Evolutionary conservation across 2,888 invertebrate species (phyloP), one percentile per base, ranked within the genome.

Genomic region (Chouioia cunea): DNA sequence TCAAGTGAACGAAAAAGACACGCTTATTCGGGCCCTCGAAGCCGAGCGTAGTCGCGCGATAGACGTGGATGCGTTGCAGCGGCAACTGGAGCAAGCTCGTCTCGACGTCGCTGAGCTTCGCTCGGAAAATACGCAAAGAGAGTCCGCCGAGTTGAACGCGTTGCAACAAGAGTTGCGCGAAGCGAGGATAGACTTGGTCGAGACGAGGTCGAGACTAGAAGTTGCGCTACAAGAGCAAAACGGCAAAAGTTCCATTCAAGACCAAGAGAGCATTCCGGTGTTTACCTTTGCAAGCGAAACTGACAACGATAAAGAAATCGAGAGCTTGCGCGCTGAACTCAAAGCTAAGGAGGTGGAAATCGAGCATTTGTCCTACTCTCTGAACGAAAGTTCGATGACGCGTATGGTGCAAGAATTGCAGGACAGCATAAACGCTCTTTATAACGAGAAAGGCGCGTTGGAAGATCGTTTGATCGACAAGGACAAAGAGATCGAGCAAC

Each of bases 331-430:
- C 20, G 71, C 69, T 1, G 75, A 81, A 48, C 59, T 83, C 14
- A 91, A 92, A 79, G 89, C 88, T 60, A 93, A 93, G 81, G 92
- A 92, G 77, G 83, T 91, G 66, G 93, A 93, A 84, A 92, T 93
- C 76, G 91, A 93, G 6, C 90, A 91, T 6, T 81, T 93, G 4
- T 92, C 93, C 79, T 91, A 91, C 75, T 91, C 92, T 79, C 85
- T 93, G 72, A 89, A 86, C 66, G 80, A 83, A 48, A 81, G 78
- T 57, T 81, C 82, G 0, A 82, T 81, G 73, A 82, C 84, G 0
- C 68, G 71, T 3, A 81, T 85, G 14, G 76, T 85, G 22, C 82
- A 84, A 59, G 88, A 89, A 65, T 73, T 86, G 60, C 85, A 86
- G 62, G 82, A 84, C 15, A 82, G 79, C 12, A 76, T 84, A 3